phyloP scores from a whole-genome alignment of 2,797 vertebrate genomes.

The Anabas testudineus region DNA sequence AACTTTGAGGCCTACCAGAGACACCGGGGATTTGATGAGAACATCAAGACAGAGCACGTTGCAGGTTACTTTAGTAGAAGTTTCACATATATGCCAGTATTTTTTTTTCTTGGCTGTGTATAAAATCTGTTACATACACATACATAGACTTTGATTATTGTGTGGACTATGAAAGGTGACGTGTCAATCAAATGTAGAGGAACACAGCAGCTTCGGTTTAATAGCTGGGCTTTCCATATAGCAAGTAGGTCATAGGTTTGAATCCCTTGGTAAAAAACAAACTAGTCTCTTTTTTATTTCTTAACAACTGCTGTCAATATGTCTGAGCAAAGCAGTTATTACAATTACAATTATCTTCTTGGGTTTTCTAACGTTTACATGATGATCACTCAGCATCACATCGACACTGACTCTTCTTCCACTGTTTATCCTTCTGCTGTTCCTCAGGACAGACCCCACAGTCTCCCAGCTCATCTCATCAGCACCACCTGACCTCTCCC shows the following conservation, averaged over 20 bases:
- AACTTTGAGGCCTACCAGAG: slow-evolving; percentile 90
- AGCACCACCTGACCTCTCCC: slow-evolving; percentile 74
- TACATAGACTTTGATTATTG: not conserved
- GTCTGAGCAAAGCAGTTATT: slow-evolving; percentile 4
- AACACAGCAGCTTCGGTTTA: not conserved
- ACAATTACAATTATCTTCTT: too few relatives aligned
- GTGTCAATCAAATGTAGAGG: not conserved
- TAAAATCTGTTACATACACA: not conserved
- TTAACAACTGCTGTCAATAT: slow-evolving; percentile 25
- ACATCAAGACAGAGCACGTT: slow-evolving; percentile 73
- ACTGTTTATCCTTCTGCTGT: not conserved
- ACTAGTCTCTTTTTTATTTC: not conserved
- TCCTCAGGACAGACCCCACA: slow-evolving; percentile 75
- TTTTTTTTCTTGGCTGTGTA: not conserved
- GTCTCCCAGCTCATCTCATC: slow-evolving; percentile 80
- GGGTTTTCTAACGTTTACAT: not conserved
- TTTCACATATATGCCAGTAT: not conserved
- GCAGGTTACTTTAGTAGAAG: slow-evolving; percentile 66
- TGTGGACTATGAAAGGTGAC: not conserved
- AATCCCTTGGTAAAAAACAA: not conserved
- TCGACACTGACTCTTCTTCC: not conserved
- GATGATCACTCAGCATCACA: not conserved
- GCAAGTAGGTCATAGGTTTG: not conserved
- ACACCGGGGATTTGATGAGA: slow-evolving; percentile 82
- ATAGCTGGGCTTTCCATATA: not conserved